Evolutionary conservation across 2,113 vertebrate genomes (phyloP).

Genomic region (Cyanoramphus novaezelandiae): DNA sequence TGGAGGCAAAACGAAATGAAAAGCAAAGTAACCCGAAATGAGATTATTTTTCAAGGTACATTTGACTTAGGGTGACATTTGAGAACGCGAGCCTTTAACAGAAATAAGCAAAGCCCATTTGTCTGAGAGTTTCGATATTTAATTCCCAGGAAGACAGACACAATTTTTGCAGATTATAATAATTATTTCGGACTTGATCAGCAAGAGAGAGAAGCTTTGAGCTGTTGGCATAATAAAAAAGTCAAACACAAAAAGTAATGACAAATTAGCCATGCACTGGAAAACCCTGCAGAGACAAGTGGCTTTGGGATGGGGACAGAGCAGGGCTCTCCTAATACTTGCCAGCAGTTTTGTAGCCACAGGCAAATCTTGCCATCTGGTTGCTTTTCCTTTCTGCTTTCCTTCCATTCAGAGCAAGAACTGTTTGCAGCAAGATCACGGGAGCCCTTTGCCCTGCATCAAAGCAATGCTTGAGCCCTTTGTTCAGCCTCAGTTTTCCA

Average conservation of each 20-base stretch:
- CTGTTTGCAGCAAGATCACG: not conserved
- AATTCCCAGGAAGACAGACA: not conserved
- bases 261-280: not conserved
- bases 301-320: not conserved
- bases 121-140: not conserved
- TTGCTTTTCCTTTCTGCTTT: not conserved
- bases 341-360: not conserved
- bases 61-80: not conserved
- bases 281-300: fast-evolving
- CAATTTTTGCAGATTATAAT: not conserved
- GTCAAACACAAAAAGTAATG: not conserved
- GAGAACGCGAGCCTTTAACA: not conserved
- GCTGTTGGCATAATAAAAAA: not conserved
- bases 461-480: not conserved
- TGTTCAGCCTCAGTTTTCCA: not conserved
- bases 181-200: not conserved
- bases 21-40: constrained; percentile 36
- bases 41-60: constrained; percentile 33
- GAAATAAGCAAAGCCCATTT: not conserved
- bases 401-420: not conserved
- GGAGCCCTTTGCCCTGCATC: not conserved
- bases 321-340: not conserved
- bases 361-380: not conserved
- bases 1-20: constrained; percentile 2
- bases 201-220: not conserved